Conservation (phyloP, 2,797 vertebrate genomes). For the Lutjanus campechanus region DNA sequence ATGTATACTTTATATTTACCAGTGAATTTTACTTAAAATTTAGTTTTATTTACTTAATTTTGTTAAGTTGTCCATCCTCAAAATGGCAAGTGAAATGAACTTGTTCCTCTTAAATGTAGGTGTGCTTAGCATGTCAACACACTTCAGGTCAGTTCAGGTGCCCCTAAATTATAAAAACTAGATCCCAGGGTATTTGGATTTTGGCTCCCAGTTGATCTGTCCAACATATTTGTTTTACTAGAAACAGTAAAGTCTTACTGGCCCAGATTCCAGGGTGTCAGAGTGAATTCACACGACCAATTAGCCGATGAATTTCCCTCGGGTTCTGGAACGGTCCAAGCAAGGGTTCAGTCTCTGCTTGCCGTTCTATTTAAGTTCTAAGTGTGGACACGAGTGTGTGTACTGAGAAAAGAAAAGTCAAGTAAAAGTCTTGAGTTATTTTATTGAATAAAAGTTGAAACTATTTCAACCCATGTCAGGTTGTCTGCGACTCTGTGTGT, state of each 20-base stretch:
- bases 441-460: background rate
- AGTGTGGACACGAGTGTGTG: background rate
- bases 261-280: slow-evolving; percentile 38
- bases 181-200: slow-evolving; percentile 7
- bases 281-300: slow-evolving; percentile 24
- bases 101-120: background rate
- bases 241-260: slow-evolving; percentile 32
- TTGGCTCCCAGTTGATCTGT: background rate
- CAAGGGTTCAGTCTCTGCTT: background rate
- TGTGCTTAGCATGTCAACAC: background rate
- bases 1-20: too few relatives aligned
- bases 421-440: background rate
- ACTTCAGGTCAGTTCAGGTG: slow-evolving; percentile 22
- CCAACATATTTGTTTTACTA: slow-evolving; percentile 40
- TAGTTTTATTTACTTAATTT: too few relatives aligned
- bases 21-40: too few relatives aligned
- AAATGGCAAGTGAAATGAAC: too few relatives aligned
- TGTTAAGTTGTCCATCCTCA: too few relatives aligned
- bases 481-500: background rate
- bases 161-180: background rate
- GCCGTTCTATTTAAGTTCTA: slow-evolving; percentile 6
- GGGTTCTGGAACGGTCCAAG: slow-evolving; percentile 20
- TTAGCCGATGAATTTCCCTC: slow-evolving; percentile 35
- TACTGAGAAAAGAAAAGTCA: background rate
- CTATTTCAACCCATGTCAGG: background rate